These are phyloP conservation scores for Chrysogorgia sp. DNA, from an alignment of 92 coral and sea anemone genomes.

Conservation along the genomic window DNA sequence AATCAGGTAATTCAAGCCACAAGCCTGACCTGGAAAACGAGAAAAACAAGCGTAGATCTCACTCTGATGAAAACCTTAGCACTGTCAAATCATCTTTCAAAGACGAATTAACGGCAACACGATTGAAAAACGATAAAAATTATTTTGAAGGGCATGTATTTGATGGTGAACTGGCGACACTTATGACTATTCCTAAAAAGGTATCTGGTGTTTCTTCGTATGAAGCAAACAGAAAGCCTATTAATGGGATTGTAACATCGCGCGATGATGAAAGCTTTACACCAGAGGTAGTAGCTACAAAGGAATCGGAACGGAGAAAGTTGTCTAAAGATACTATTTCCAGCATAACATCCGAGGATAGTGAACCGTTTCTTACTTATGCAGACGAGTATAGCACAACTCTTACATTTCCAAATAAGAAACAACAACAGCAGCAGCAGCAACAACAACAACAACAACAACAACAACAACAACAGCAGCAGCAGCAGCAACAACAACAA, in stretches of 20 bases:
- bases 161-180: conserved; percentile 22
- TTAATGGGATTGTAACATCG: not conserved
- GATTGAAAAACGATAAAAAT: not conserved
- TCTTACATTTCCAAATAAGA: not conserved
- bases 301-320: not conserved
- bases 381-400: conserved; percentile 14
- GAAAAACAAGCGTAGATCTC: not conserved
- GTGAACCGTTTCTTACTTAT: not conserved
- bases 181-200: conserved; percentile 11
- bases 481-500: not conserved
- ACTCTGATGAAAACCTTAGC: conserved; percentile 18
- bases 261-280: not conserved
- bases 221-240: not conserved
- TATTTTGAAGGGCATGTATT: not conserved
- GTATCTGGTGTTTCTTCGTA: not conserved
- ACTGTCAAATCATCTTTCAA: not conserved
- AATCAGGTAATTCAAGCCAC: not conserved
- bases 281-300: not conserved
- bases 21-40: not conserved
- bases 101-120: conserved; percentile 5
- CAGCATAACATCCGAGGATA: not conserved
- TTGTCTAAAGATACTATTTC: not conserved
- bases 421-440: not conserved
- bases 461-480: conserved; percentile 1
- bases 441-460: conserved; percentile 18